Conservation (phyloP, 1,140 invertebrate species). For the Sycophaga agraensis region DNA sequence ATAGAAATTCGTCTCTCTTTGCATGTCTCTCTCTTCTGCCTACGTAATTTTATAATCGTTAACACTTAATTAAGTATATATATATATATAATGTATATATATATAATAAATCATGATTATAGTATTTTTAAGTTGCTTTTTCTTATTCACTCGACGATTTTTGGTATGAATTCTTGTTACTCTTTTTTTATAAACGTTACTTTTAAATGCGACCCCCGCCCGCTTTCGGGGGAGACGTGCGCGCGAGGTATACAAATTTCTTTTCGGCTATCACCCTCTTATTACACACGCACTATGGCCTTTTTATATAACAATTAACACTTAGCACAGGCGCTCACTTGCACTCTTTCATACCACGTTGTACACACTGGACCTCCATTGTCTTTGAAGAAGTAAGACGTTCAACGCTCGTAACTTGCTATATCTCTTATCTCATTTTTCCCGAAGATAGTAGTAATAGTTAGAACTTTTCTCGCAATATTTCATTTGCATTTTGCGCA, state of each 20-base stretch:
- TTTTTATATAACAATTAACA: constrained; percentile 40
- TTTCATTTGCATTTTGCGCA: constrained; percentile 1
- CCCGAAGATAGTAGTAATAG: constrained; percentile 3
- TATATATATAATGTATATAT: constrained; percentile 17
- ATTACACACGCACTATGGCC: neutral
- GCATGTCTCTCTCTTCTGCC: neutral
- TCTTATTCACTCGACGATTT: neutral
- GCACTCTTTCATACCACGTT: neutral
- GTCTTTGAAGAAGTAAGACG: neutral
- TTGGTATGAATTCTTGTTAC: too few species aligned
- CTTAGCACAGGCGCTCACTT: constrained; percentile 32
- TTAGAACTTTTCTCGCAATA: constrained; percentile 21
- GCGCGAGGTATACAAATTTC: constrained; percentile 45
- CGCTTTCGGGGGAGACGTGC: constrained; percentile 26
- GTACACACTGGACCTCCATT: constrained; percentile 5
- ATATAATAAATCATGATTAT: constrained; percentile 32
- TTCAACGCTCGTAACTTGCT: neutral
- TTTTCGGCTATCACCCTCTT: constrained; percentile 34
- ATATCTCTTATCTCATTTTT: constrained; percentile 16
- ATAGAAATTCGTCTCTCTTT: neutral
- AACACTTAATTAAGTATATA: constrained; percentile 26
- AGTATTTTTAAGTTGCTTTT: too few species aligned
- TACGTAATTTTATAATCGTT: neutral
- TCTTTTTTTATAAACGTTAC: constrained; percentile 40
- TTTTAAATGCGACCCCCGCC: constrained; percentile 41